These are phyloP conservation scores for Lanius collurio DNA, from an alignment of 2,113 vertebrate genomes.

Conservation along the genomic window DNA sequence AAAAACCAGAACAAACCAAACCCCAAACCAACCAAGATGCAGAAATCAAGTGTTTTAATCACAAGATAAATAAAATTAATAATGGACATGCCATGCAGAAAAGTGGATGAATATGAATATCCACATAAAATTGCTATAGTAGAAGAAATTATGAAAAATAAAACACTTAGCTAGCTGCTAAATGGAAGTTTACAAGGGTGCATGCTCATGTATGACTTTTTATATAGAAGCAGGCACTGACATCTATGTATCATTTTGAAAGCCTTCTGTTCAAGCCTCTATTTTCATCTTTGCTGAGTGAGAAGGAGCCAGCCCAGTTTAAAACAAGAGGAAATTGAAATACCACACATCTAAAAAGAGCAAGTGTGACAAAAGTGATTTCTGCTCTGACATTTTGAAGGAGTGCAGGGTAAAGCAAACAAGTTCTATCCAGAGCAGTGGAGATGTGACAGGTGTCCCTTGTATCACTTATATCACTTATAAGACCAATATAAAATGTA, in stretches of 20 bases:
- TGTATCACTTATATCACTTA: neutral
- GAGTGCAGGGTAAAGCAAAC: neutral
- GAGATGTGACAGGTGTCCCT: neutral
- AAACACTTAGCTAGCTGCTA: neutral
- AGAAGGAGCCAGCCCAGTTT: constrained; percentile 26
- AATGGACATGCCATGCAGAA: neutral
- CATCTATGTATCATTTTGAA: neutral
- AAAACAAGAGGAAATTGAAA: constrained; percentile 25
- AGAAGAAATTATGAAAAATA: neutral
- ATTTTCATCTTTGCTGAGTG: constrained; percentile 32
- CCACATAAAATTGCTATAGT: rapidly evolving
- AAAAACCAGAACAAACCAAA: neutral
- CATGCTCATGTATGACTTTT: neutral
- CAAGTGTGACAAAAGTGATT: constrained; percentile 48
- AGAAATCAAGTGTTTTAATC: neutral
- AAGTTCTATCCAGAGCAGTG: neutral
- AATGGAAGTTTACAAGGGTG: neutral
- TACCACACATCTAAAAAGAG: constrained; percentile 37
- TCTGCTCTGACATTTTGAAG: constrained; percentile 32
- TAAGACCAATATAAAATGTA: neutral
- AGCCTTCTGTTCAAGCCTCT: constrained; percentile 42
- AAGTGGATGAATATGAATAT: neutral
- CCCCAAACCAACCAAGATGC: neutral
- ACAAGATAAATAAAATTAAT: neutral
- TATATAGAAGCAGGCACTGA: neutral